Base-by-base conservation (phyloP, 2,797 vertebrate species). In the Hephaestus fuliginosus region DNA sequence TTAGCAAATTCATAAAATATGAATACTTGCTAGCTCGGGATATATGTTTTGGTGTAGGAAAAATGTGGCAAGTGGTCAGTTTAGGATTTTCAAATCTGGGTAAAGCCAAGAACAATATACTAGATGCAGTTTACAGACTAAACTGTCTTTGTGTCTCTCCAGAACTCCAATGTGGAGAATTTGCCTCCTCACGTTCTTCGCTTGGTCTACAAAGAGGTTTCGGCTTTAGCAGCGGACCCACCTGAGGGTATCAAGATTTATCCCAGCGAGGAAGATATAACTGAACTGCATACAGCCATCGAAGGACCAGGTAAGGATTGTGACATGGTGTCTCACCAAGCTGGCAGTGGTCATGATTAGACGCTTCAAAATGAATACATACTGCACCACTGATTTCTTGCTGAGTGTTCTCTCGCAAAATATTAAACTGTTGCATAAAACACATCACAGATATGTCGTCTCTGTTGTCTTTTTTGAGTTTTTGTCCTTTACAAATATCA, bases 111-210 rank as follows among this genome's bases (percentile, higher is more conserved):
- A 4, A 41, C 12, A 52, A 13, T 12, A 22, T 11, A 33, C 13
- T 22, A 39, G 36, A 22, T 3, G 11, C 7, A 5, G 4, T 15
- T 44, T 44, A 65, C 13, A 11, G 15, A 12, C 20, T 60, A 11
- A 74, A 78, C 28, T 4, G 0, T 70, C 3, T 69, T 36, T 43
- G 1, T 62, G 18, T 85, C 11, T 83, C 14, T 78, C 9, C 82
- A 98, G 97, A 98, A 97, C 94, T 98, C 97, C 89, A 98, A 98
- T 93, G 96, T 98, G 93, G 97, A 98, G 94, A 98, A 98, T 93
- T 93, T 98, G 91, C 97, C 97, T 14, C 97, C 97, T 85, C 97
- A 98, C 78, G 95, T 98, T 90, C 96, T 98, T 92, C 97, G 97
- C 83, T 94, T 97, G 81, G 97, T 98, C n/a, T 98, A 97, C 92